Evolutionary conservation across 2,113 vertebrate genomes (phyloP).

Genomic region (Anguilla rostrata): DNA sequence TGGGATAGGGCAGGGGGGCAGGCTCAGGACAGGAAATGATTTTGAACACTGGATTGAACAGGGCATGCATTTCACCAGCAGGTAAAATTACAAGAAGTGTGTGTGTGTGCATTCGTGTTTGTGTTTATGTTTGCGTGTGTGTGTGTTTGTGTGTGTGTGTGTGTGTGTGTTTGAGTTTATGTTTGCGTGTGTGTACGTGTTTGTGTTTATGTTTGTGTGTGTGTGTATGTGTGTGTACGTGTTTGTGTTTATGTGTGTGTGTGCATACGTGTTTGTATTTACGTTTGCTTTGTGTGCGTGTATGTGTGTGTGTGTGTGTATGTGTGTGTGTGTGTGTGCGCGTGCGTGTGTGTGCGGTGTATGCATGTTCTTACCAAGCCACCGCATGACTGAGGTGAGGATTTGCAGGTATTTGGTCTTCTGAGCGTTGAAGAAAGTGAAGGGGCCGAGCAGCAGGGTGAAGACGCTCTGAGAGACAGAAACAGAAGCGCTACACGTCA

Average conservation of each 20-base stretch:
- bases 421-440: slow-evolving; percentile 96
- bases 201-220: slow-evolving; percentile 12
- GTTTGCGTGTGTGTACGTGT: background rate
- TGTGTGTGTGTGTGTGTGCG: too few relatives aligned
- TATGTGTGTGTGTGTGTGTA: too few relatives aligned
- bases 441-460: slow-evolving; percentile 87
- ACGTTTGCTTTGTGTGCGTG: too few relatives aligned
- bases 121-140: too few relatives aligned
- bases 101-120: background rate
- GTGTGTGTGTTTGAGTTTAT: too few relatives aligned
- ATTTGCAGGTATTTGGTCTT: slow-evolving; percentile 99
- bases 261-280: too few relatives aligned
- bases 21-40: too few relatives aligned
- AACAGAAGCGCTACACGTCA: background rate
- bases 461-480: slow-evolving; percentile 75
- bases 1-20: too few relatives aligned
- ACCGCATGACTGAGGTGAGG: slow-evolving; percentile 93
- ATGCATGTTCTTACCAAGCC: slow-evolving; percentile 85
- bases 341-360: too few relatives aligned
- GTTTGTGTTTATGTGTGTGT: background rate
- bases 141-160: too few relatives aligned
- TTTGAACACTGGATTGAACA: too few relatives aligned
- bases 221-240: background rate
- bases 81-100: background rate
- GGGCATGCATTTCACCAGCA: too few relatives aligned